Evolutionary conservation across 2,888 invertebrate species (phyloP), one percentile per base, ranked within the genome.

Genomic region (Drosophila prostipennis): DNA sequence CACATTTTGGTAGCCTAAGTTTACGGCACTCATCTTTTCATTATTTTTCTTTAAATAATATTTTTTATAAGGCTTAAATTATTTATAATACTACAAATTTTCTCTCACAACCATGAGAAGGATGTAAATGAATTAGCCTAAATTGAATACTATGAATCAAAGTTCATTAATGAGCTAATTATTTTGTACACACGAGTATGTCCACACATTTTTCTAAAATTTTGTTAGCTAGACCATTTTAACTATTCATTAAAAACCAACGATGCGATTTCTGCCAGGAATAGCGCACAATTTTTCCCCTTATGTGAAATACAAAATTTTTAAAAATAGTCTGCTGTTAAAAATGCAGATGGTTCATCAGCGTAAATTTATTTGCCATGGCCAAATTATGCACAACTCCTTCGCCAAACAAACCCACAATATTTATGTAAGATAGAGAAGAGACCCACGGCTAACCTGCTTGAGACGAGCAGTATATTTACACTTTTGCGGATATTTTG

Each of bases 401-500:
- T 57, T 67, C 43, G 73, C 13, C 45, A 58, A 57, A 52, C 58
- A 68, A 34, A 7, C 19, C 39, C 26, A n/a, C 19, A 2, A 39
- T 40, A 40, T 23, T 23, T 37, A 43, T 39, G 43, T 19, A 36
- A 29, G 13, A 13, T 23, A 6, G 16, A n/a, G 34, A 26, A 16
- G 37, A 19, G n/a, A 19, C 13, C 37, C 42, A 53, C 19, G 53
- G 37, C 42, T 49, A 60, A 58, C 57, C 69, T 51, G 65, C 68
- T 70, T 56, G 53, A 67, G 74, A 68, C 64, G 52, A 70, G 72
- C 54, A 74, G 74, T 82, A 65, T 84, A 87, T 84, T 84, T 84
- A 79, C 87, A 74, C 85, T 76, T 77, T 75, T 78, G 74, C 65
- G 79, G 77, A 81, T 86, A 80, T 86, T 84, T 73, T 89, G 83